Evolutionary conservation across 2,113 vertebrate genomes (phyloP).

Genomic region (Rhadina sibilatrix): DNA sequence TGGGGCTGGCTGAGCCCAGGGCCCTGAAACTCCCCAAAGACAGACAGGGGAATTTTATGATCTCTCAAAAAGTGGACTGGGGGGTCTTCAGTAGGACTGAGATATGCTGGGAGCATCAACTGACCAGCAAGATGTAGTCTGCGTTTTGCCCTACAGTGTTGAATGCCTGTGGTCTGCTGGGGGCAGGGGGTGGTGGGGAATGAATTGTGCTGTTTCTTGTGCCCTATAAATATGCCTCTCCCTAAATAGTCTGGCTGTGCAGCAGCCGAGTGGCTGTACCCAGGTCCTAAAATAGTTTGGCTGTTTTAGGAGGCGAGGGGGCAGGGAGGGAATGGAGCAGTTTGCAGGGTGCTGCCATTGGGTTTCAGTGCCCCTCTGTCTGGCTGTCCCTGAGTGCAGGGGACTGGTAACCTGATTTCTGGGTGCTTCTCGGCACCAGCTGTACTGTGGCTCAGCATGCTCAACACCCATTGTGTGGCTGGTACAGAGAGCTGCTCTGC

Average conservation of each 20-base stretch:
- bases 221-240: conserved; percentile 18
- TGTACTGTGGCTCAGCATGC: background rate
- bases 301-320: background rate
- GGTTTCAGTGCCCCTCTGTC: background rate
- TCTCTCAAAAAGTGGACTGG: background rate
- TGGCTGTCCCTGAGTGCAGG: background rate
- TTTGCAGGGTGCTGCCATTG: background rate
- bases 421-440: background rate
- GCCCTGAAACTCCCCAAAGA: background rate
- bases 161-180: background rate
- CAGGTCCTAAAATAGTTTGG: conserved; percentile 1
- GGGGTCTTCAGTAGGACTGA: background rate
- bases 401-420: background rate
- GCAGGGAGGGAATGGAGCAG: background rate
- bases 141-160: accelerated
- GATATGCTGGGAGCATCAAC: background rate
- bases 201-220: background rate
- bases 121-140: background rate
- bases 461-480: conserved; percentile 25
- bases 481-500: background rate
- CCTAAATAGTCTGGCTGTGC: conserved; percentile 13
- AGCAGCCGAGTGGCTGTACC: background rate
- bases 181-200: background rate
- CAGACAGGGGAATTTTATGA: background rate
- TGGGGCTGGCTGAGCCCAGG: background rate